These are phyloP conservation scores for Paraescarpia echinospica DNA, from an alignment of 1,140 invertebrate genomes.

Conservation along the genomic window DNA sequence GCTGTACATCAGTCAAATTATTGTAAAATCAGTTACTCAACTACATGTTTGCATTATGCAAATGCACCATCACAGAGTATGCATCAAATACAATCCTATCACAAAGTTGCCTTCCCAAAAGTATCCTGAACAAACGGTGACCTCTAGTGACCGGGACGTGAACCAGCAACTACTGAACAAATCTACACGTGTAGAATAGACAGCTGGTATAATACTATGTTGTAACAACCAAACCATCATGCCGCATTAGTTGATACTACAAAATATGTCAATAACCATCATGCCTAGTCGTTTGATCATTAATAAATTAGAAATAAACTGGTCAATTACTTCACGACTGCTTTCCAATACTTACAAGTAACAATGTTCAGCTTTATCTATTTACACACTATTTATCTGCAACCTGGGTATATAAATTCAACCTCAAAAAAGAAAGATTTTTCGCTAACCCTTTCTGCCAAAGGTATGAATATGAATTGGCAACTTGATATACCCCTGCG, in stretches of 20 bases:
- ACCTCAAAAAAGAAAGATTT: no score
- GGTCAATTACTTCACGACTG: background rate
- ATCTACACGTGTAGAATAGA: background rate
- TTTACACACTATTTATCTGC: no score
- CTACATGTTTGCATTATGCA: background rate
- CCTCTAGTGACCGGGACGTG: background rate
- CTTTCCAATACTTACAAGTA: no score
- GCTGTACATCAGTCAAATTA: no score
- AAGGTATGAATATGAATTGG: no score
- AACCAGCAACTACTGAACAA: conserved; percentile 14
- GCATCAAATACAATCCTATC: background rate
- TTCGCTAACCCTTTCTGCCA: no score
- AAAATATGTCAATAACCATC: background rate
- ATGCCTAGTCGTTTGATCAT: background rate
- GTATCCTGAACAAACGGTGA: background rate
- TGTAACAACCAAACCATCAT: background rate
- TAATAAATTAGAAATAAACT: background rate
- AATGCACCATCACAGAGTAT: background rate
- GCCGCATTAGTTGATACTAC: background rate
- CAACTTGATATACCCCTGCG: no score
- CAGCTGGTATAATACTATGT: background rate
- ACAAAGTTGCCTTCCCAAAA: background rate
- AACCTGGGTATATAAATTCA: no score
- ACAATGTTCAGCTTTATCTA: no score
- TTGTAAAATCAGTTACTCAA: no score